Base-by-base conservation (phyloP, 1,140 invertebrate species). In the Pissodes strobi region DNA sequence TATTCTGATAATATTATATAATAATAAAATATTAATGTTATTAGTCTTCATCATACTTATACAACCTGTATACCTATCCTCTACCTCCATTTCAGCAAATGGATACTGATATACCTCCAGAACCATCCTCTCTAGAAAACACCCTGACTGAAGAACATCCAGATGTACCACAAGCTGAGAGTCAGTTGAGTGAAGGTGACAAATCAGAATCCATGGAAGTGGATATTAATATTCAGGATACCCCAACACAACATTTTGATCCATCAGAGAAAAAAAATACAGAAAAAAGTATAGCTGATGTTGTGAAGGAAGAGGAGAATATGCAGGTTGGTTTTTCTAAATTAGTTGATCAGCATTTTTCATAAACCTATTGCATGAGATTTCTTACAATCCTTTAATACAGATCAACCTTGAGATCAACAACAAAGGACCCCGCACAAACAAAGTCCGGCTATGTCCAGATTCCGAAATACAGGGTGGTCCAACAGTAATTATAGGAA, bases 201-300 rank as follows among this genome's bases (percentile, higher is more conserved):
- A 5, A 46, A 30, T 3, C 41, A 43, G 51, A 64, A 37, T 12
- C 41, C 1, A 64, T 64, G 61, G 61, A 64, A 15, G 43, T 55
- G 4, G 51, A 56, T 17, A 34, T 15, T 48, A 22, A 37, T n/a
- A 23, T n/a, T 38, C 4, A 46, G 1, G 30, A n/a, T 12, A 5
- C 45, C 12, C n/a, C 41, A 6, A 51, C 46, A 19, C 17, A 46
- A 19, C 6, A 1, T 2, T 34, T 12, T 34, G 37, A 56, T 1
- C 18, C 19, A 15, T 1, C 13, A 17, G 52, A 21, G 22, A 19
- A 23, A n/a, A 25, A 46, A 43, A 15, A 41, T 30, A n/a, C 21
- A 39, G 37, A n/a, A n/a, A 39, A 39, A 39, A 12, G 9, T 2
- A 12, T 34, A 5, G 30, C 13, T 9, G 30, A 34, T 34, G 18